Evolutionary conservation across 2,888 invertebrate species (phyloP).

Genomic region (Conchocele bisecta): DNA sequence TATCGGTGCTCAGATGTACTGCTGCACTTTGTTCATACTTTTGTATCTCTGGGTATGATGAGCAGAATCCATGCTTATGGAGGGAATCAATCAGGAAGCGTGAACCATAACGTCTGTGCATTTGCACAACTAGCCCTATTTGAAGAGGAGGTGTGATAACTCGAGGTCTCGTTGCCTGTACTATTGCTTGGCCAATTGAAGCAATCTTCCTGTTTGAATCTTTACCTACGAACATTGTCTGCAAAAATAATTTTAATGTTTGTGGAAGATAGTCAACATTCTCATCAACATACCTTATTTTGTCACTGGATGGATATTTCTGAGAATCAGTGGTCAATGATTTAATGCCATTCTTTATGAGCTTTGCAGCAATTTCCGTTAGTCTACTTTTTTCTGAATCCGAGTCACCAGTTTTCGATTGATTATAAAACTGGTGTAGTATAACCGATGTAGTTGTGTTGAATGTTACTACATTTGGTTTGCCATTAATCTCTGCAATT

Average conservation of each 20-base stretch:
- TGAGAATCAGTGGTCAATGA: neutral
- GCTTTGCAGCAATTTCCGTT: conserved; percentile 47
- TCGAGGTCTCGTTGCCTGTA: conserved; percentile 52
- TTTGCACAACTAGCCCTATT: conserved; percentile 51
- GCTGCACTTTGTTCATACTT: conserved; percentile 59
- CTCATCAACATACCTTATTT: conserved; percentile 1
- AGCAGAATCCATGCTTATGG: conserved; percentile 52
- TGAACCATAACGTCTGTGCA: conserved; percentile 49
- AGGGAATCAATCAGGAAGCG: conserved; percentile 59
- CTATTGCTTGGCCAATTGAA: conserved; percentile 57
- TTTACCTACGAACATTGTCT: neutral
- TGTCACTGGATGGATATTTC: conserved; percentile 1
- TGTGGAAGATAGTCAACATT: neutral
- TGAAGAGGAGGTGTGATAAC: conserved; percentile 50
- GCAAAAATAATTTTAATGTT: neutral
- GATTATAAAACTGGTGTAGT: conserved; percentile 30
- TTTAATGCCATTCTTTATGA: conserved; percentile 56
- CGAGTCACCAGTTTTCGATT: conserved; percentile 11
- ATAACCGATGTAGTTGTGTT: conserved; percentile 35
- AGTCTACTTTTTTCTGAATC: conserved; percentile 38
- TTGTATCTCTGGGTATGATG: conserved; percentile 55
- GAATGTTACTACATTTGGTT: conserved; percentile 42
- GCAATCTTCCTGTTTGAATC: conserved; percentile 24
- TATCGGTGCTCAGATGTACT: conserved; percentile 21
- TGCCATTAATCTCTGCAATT: conserved; percentile 47